phyloP scores from a whole-genome alignment of 2,113 vertebrate genomes.

The Pedionomus torquatus region DNA sequence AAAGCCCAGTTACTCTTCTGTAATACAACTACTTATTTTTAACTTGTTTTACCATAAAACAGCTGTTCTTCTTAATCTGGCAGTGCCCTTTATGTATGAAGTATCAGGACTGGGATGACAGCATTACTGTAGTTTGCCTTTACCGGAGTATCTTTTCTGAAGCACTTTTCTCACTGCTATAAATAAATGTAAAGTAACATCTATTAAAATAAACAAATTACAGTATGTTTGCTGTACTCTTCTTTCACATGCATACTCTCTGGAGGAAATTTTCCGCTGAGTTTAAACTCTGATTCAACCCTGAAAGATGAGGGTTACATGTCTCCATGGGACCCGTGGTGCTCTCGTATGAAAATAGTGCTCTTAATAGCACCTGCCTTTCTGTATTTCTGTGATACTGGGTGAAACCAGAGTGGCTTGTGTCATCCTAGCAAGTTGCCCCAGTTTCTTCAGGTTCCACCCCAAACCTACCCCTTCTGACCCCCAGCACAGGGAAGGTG shows the following conservation, averaged over 20 bases:
- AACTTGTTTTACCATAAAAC: not conserved
- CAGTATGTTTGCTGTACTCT: fast-evolving
- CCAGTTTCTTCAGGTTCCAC: fast-evolving
- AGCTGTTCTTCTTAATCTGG: not conserved
- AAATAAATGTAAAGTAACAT: constrained; percentile 15
- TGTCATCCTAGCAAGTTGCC: too few relatives aligned
- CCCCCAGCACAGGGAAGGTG: fast-evolving
- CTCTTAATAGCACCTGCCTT: not conserved
- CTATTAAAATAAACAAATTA: constrained; percentile 40
- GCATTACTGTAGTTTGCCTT: not conserved
- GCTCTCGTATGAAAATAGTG: fast-evolving
- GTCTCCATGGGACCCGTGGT: too few relatives aligned
- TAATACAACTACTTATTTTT: not conserved
- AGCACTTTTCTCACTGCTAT: constrained; percentile 22
- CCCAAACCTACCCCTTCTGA: not conserved
- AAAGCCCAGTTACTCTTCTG: not conserved
- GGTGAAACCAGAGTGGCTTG: not conserved
- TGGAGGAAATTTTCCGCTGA: not conserved
- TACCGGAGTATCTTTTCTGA: constrained; percentile 17
- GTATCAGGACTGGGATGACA: not conserved
- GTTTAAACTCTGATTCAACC: not conserved
- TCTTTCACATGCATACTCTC: fast-evolving
- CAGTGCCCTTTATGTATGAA: not conserved
- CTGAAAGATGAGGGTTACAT: not conserved
- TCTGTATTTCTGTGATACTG: fast-evolving